These are phyloP conservation scores for Dreissena rostriformis DNA, from an alignment of 1,140 invertebrate genomes.

Conservation along the genomic window DNA sequence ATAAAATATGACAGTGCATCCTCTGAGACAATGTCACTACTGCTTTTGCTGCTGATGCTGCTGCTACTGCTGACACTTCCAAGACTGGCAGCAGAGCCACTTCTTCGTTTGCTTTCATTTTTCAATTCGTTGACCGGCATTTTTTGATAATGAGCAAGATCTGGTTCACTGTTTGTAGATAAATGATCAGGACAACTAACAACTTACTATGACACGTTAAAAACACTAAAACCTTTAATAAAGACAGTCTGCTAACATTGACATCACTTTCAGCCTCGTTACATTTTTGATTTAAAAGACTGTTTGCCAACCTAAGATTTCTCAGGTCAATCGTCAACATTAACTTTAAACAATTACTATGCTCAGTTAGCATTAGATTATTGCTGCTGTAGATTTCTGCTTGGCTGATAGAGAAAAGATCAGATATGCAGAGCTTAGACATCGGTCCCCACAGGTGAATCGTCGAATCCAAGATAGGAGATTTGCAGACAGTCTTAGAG, in stretches of 20 bases:
- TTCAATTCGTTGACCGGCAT: constrained; percentile 38
- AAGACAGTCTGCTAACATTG: neutral
- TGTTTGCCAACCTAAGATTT: constrained; percentile 28
- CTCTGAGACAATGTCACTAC: constrained; percentile 50
- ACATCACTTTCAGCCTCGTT: neutral
- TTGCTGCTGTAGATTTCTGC: constrained; percentile 74
- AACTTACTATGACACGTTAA: no score
- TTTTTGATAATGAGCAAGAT: neutral
- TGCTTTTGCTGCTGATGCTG: constrained; percentile 37
- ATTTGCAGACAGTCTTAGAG: constrained; percentile 13
- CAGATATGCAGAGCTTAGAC: constrained; percentile 73
- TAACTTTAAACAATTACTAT: neutral
- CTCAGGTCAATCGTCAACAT: neutral
- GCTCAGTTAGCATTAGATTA: constrained; percentile 60
- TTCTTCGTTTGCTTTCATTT: constrained; percentile 6
- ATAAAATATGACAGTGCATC: constrained; percentile 60
- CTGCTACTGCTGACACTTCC: constrained; percentile 31
- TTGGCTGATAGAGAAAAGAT: constrained; percentile 70
- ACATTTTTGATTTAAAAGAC: neutral
- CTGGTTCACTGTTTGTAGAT: neutral
- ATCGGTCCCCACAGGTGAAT: constrained; percentile 73
- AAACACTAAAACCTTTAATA: neutral
- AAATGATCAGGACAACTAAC: neutral
- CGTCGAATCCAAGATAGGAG: constrained; percentile 11
- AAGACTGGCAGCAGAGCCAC: neutral